Conservation (phyloP, 2,113 vertebrate species). For the Poeciliopsis retropinna region DNA sequence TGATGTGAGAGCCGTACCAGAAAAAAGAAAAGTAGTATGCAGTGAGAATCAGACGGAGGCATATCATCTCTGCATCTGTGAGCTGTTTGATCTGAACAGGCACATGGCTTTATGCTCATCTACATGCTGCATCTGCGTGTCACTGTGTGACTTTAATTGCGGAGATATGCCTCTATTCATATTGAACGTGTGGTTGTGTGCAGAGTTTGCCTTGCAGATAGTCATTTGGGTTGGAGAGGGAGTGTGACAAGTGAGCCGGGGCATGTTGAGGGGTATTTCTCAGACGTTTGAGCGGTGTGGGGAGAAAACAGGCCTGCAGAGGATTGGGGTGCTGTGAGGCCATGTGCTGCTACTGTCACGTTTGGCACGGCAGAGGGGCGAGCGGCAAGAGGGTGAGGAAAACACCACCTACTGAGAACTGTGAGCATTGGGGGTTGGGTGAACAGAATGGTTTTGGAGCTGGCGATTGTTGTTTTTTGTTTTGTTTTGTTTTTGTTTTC, state of each 20-base stretch:
- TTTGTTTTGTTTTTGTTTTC: conserved; percentile 12
- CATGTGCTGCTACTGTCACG: conserved; percentile 74
- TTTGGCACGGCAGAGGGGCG: conserved; percentile 58
- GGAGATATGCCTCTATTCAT: conserved; percentile 6
- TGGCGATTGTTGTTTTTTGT: neutral
- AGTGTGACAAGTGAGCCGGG: conserved; percentile 56
- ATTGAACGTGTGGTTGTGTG: neutral
- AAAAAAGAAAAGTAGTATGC: conserved; percentile 21
- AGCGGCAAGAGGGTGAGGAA: conserved; percentile 62
- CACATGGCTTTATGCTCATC: conserved; percentile 9
- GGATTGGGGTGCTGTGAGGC: conserved; percentile 33
- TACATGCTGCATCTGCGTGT: conserved; percentile 15
- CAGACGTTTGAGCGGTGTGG: conserved; percentile 20
- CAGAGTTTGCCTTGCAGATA: conserved; percentile 25
- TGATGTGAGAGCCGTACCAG: conserved; percentile 11
- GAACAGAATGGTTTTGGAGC: conserved; percentile 37
- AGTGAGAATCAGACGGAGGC: conserved; percentile 14
- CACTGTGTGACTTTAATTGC: conserved; percentile 35
- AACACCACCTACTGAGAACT: conserved; percentile 74
- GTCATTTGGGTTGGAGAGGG: conserved; percentile 40
- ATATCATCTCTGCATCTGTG: conserved; percentile 12
- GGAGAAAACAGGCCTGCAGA: conserved; percentile 17
- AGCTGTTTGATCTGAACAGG: conserved; percentile 21
- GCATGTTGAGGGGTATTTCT: conserved; percentile 57
- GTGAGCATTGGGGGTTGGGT: conserved; percentile 53